Evolutionary conservation across 2,888 invertebrate genomes (phyloP).

Genomic region (Dugesia japonica): DNA sequence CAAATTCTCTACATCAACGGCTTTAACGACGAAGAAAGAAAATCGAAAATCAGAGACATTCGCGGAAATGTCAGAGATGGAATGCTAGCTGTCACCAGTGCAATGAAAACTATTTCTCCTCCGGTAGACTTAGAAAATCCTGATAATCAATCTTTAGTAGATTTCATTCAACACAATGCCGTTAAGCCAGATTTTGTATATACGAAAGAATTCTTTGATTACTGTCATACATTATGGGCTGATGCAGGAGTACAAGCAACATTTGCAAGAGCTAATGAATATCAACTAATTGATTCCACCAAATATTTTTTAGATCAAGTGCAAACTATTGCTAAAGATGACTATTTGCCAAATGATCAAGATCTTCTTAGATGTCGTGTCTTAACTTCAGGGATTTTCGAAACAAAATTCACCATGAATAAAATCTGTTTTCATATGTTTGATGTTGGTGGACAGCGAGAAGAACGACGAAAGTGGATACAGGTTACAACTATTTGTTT

Average conservation of each 20-base stretch:
- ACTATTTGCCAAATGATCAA: constrained; percentile 48
- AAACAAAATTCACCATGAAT: constrained; percentile 98
- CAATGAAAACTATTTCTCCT: constrained; percentile 92
- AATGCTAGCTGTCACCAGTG: constrained; percentile 67
- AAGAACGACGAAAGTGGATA: constrained; percentile 99
- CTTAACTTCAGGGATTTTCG: constrained; percentile 98
- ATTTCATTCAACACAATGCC: constrained; percentile 91
- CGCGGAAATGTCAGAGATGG: constrained; percentile 30
- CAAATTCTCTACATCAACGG: constrained; percentile 94
- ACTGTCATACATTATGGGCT: constrained; percentile 89
- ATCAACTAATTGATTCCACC: constrained; percentile 99
- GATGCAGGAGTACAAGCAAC: constrained; percentile 87
- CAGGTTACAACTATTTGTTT: constrained; percentile 54
- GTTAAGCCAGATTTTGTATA: constrained; percentile 73
- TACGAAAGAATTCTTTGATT: constrained; percentile 86
- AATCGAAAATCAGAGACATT: constrained; percentile 55
- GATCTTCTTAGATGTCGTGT: constrained; percentile 99
- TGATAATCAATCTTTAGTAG: constrained; percentile 72
- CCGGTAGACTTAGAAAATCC: constrained; percentile 81
- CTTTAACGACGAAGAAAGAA: constrained; percentile 57
- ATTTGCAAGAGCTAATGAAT: constrained; percentile 96
- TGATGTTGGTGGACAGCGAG: constrained; percentile 97
- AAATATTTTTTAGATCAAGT: constrained; percentile 57
- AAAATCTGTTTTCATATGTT: constrained; percentile 99
- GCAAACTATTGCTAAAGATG: constrained; percentile 26